These are phyloP conservation scores for Drosophila eohydei DNA, from an alignment of 2,888 invertebrate species.

Conservation along the genomic window DNA sequence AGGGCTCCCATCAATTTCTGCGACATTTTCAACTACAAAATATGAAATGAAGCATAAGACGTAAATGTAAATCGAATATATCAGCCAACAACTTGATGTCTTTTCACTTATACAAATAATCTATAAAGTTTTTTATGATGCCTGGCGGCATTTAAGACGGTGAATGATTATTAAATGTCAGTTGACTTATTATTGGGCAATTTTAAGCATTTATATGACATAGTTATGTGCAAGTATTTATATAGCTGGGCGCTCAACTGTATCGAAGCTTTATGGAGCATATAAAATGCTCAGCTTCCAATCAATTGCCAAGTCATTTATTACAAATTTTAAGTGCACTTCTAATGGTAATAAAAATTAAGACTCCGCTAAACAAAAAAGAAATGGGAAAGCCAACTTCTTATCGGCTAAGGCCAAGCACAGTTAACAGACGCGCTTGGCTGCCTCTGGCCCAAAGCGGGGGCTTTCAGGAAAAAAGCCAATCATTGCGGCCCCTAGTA, in stretches of 20 bases:
- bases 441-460: slow-evolving; percentile 6
- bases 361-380: slow-evolving; percentile 52
- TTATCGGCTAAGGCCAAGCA: slow-evolving; percentile 62
- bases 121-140: slow-evolving; percentile 39
- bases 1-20: neutral
- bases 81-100: slow-evolving; percentile 7
- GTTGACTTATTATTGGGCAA: slow-evolving; percentile 11
- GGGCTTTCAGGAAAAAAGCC: slow-evolving; percentile 38
- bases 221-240: slow-evolving; percentile 32
- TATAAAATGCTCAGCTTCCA: slow-evolving; percentile 61
- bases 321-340: slow-evolving; percentile 76
- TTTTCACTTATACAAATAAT: slow-evolving; percentile 33
- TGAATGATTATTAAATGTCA: slow-evolving; percentile 21
- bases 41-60: neutral
- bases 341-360: slow-evolving; percentile 77
- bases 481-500: slow-evolving; percentile 53
- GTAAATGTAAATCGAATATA: neutral
- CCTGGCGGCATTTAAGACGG: slow-evolving; percentile 11
- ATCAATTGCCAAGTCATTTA: slow-evolving; percentile 79
- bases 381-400: slow-evolving; percentile 38
- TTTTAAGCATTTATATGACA: slow-evolving; percentile 12
- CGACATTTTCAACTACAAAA: neutral
- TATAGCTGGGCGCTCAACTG: slow-evolving; percentile 37
- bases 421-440: slow-evolving; percentile 53
- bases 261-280: slow-evolving; percentile 53